These are phyloP conservation scores for Rotaria macrura DNA, from an alignment of 2,888 invertebrate genomes.

Conservation along the genomic window DNA sequence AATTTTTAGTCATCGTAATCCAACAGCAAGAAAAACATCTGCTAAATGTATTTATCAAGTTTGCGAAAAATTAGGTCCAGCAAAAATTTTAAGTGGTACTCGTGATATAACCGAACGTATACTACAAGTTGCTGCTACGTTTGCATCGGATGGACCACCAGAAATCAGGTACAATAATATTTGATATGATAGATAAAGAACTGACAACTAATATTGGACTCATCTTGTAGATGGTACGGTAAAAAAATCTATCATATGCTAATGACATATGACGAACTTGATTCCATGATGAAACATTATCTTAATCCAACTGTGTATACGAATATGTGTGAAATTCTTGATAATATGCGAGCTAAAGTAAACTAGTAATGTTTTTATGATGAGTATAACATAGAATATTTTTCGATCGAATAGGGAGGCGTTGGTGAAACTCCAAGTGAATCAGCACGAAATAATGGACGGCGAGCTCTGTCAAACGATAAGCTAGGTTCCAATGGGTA, in stretches of 20 bases:
- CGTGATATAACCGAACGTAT: slow-evolving; percentile 69
- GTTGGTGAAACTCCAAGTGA: slow-evolving; percentile 32
- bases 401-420: background rate
- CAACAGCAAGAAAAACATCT: slow-evolving; percentile 71
- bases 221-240: slow-evolving; percentile 58
- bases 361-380: background rate
- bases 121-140: slow-evolving; percentile 67
- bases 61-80: slow-evolving; percentile 64
- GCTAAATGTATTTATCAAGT: slow-evolving; percentile 64
- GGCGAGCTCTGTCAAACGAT: slow-evolving; percentile 10
- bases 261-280: slow-evolving; percentile 65
- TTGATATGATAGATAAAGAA: too few species aligned
- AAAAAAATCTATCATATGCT: slow-evolving; percentile 66
- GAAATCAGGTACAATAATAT: slow-evolving; percentile 61
- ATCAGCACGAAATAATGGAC: slow-evolving; percentile 22
- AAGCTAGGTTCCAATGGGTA: background rate
- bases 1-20: slow-evolving; percentile 64
- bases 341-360: slow-evolving; percentile 57
- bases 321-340: slow-evolving; percentile 70
- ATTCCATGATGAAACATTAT: slow-evolving; percentile 65
- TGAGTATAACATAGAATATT: too few species aligned
- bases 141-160: slow-evolving; percentile 72
- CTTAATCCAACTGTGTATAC: slow-evolving; percentile 67
- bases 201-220: slow-evolving; percentile 35
- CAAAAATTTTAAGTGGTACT: slow-evolving; percentile 62